Evolutionary conservation across 1,140 invertebrate genomes (phyloP).

Genomic region (Ceratosolen solmsi): DNA sequence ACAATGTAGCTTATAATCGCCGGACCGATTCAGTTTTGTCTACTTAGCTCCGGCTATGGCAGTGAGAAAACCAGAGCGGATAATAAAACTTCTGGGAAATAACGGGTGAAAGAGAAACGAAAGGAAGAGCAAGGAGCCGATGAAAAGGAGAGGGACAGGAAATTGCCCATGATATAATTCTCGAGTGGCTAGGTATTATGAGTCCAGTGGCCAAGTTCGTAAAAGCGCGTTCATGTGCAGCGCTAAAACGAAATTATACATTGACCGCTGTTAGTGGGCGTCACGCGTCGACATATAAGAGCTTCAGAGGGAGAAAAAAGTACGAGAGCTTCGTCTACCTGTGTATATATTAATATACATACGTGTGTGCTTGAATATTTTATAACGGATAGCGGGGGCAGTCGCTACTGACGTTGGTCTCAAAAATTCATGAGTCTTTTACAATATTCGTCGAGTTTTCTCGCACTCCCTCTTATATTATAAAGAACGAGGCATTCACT

Average conservation of each 20-base stretch:
- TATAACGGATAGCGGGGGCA: neutral
- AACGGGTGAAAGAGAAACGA: neutral
- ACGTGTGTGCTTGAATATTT: constrained; percentile 24
- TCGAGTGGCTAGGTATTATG: neutral
- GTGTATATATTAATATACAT: neutral
- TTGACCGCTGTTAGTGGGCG: constrained; percentile 30
- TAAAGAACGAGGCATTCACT: too few relatives aligned
- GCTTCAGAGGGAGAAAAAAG: neutral
- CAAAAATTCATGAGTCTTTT: constrained; percentile 38
- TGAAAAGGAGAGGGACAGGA: constrained; percentile 11
- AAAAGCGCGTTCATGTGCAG: constrained; percentile 38
- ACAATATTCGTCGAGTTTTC: constrained; percentile 20
- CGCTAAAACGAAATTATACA: constrained; percentile 39
- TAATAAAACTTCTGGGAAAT: constrained; percentile 25
- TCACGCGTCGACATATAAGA: neutral
- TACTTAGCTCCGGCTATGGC: neutral
- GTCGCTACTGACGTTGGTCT: neutral
- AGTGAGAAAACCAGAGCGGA: neutral
- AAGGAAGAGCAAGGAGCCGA: neutral
- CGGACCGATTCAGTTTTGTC: neutral
- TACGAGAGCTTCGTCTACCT: neutral
- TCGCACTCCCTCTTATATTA: neutral
- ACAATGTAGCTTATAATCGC: neutral
- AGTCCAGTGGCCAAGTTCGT: neutral
- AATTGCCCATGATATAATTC: neutral